Percentiles rank a stretch among this genome's conserved stretches.
phyloP scores from a whole-genome alignment of 2,888 invertebrate genomes.

The Pachycephus smyrnensis region DNA sequence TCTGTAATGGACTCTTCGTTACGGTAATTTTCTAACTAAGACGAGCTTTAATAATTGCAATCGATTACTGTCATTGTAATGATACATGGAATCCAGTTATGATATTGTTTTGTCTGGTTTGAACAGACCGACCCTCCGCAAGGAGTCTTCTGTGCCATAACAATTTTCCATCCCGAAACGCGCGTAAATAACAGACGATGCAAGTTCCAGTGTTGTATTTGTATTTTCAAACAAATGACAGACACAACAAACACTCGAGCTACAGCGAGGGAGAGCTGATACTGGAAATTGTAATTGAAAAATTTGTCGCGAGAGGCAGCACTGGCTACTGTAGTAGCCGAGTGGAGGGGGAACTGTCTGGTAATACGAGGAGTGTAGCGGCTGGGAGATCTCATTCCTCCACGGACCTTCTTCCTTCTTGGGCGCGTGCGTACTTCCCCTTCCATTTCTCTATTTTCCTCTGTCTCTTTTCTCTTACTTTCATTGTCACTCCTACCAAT shows the following conservation, averaged over 20 bases:
- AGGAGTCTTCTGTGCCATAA: neutral
- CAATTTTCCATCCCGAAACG: neutral
- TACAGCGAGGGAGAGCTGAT: neutral
- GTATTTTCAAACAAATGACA: neutral
- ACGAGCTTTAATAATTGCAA: slow-evolving; percentile 30
- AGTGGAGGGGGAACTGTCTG: neutral
- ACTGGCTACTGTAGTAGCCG: neutral
- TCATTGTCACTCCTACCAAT: neutral
- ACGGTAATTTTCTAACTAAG: slow-evolving; percentile 32
- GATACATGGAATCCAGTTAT: neutral
- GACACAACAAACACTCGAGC: neutral
- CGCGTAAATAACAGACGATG: neutral
- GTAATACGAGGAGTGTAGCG: neutral
- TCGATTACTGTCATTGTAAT: slow-evolving; percentile 26
- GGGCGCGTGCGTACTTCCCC: neutral
- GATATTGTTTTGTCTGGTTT: neutral
- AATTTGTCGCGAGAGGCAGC: neutral
- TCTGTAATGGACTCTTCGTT: slow-evolving; percentile 37
- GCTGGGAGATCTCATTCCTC: neutral
- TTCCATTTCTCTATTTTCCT: neutral
- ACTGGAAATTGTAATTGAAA: neutral
- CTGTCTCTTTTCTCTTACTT: neutral
- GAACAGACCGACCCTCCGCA: neutral
- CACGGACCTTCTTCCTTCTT: neutral
- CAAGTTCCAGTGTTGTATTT: neutral